Evolutionary conservation across 23 tunicate genomes (phyloP).

Genomic region (Phallusia fumigata): DNA sequence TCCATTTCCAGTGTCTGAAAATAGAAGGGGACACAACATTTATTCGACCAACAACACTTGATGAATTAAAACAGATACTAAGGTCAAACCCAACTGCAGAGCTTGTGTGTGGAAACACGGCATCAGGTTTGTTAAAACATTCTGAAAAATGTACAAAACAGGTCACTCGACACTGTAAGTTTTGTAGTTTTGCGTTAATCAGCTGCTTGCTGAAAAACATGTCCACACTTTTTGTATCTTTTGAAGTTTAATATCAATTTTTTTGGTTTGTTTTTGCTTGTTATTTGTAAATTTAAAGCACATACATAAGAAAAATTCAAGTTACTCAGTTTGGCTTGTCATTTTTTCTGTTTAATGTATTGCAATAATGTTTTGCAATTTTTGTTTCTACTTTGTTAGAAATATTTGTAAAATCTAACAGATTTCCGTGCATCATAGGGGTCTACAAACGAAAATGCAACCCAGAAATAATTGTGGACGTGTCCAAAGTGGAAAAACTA

Average conservation of each 20-base stretch:
- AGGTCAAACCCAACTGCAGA: neutral
- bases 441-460: constrained; percentile 15
- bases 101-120: constrained; percentile 56
- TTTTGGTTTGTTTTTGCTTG: too few species aligned
- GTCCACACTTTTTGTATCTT: too few species aligned
- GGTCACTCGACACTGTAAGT: neutral
- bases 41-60: constrained; percentile 21
- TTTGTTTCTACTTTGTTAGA: neutral
- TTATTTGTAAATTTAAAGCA: too few species aligned
- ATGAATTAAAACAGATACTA: neutral
- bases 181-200: too few species aligned
- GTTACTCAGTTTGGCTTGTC: too few species aligned
- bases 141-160: too few species aligned
- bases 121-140: too few species aligned
- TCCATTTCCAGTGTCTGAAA: neutral
- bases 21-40: constrained; percentile 3
- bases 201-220: too few species aligned
- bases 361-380: neutral
- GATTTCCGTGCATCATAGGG: neutral
- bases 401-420: neutral
- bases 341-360: too few species aligned
- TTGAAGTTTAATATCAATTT: too few species aligned
- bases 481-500: constrained; percentile 36
- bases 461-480: constrained; percentile 24
- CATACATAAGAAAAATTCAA: too few species aligned